A percentile compares a stretch with the other conserved stretches of the same genome.
Evolutionary conservation across 1,140 invertebrate genomes (phyloP).

Genomic region (Brachionus angularis): DNA sequence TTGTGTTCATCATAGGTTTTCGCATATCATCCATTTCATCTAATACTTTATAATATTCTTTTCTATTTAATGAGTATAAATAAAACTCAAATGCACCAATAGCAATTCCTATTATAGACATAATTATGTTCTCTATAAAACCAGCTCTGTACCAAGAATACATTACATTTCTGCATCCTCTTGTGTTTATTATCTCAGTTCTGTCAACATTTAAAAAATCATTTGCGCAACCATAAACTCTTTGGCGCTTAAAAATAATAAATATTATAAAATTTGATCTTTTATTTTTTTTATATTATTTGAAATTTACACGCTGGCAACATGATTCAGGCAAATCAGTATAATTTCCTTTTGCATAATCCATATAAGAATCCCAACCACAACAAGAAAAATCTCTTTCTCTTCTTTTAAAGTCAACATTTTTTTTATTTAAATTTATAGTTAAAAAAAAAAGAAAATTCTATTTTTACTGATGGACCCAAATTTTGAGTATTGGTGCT

Average conservation of each 20-base stretch:
- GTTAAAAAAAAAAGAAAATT: background rate
- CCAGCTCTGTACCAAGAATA: conserved; percentile 43
- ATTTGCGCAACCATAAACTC: conserved; percentile 37
- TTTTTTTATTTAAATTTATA: background rate
- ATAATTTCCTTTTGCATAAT: conserved; percentile 32
- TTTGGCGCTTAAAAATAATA: background rate
- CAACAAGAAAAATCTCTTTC: conserved; percentile 44
- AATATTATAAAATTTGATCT: background rate
- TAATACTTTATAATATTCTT: conserved; percentile 9
- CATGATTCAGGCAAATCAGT: conserved; percentile 38
- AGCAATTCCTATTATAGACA: conserved; percentile 11
- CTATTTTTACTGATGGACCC: conserved; percentile 14
- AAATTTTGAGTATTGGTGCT: conserved; percentile 8
- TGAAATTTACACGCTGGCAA: conserved; percentile 34
- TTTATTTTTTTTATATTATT: background rate
- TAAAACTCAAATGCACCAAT: conserved; percentile 27
- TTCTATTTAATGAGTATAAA: conserved; percentile 7
- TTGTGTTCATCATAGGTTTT: conserved; percentile 42
- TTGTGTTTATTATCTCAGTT: conserved; percentile 31
- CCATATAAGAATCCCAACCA: conserved; percentile 41
- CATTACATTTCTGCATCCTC: conserved; percentile 39
- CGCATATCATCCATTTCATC: conserved; percentile 42
- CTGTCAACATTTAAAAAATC: conserved; percentile 28
- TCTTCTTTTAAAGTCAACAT: background rate
- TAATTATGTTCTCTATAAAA: conserved; percentile 36